Evolutionary conservation across 2,888 invertebrate genomes (phyloP).

Genomic region (Exephanes ischioxanthus): DNA sequence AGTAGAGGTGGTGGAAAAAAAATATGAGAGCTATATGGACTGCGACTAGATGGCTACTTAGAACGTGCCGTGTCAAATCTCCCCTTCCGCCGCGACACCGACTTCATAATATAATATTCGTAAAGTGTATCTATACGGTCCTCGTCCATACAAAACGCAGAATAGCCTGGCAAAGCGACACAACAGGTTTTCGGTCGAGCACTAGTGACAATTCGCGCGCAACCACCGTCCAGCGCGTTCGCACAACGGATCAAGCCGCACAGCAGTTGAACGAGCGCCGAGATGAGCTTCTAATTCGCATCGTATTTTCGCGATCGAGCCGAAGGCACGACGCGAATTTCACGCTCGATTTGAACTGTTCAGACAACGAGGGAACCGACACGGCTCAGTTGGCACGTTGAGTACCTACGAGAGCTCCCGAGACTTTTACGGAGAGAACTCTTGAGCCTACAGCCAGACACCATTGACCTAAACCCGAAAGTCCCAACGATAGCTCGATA

Average conservation of each 20-base stretch:
- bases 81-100: conserved; percentile 70
- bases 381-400: conserved; percentile 47
- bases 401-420: neutral
- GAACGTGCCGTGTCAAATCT: conserved; percentile 77
- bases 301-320: conserved; percentile 70
- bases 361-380: conserved; percentile 47
- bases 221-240: conserved; percentile 25
- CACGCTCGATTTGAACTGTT: conserved; percentile 66
- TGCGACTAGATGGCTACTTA: conserved; percentile 81
- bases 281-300: conserved; percentile 76
- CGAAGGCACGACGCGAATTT: conserved; percentile 61
- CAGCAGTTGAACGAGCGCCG: conserved; percentile 19
- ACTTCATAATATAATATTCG: conserved; percentile 63
- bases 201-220: conserved; percentile 73
- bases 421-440: conserved; percentile 27
- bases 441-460: neutral
- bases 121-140: conserved; percentile 71
- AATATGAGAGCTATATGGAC: conserved; percentile 44
- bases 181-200: conserved; percentile 75
- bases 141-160: conserved; percentile 73
- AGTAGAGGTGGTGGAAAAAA: conserved; percentile 27
- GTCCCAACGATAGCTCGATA: neutral
- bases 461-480: neutral
- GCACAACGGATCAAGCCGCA: conserved; percentile 30
- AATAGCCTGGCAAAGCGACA: conserved; percentile 64